phyloP scores from a whole-genome alignment of 1,140 invertebrate species.

The Maconellicoccus hirsutus region DNA sequence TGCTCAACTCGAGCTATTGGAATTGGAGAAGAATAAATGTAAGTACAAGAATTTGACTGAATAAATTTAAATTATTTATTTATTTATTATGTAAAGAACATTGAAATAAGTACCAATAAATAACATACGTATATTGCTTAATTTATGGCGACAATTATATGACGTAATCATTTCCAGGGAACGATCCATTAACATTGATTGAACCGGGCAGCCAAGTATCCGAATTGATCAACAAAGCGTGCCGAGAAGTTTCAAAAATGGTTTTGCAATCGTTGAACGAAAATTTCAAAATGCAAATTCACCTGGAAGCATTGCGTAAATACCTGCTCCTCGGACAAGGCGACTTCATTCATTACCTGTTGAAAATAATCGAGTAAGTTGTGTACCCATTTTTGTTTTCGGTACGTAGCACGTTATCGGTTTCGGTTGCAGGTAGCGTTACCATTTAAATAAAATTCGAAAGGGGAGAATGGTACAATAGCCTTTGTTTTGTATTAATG shows the following conservation, averaged over 20 bases:
- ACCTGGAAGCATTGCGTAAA: constrained; percentile 77
- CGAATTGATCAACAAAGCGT: constrained; percentile 66
- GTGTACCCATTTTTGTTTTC: not conserved
- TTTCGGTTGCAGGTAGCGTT: not conserved
- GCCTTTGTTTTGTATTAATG: too few species aligned
- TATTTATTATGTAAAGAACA: too few species aligned
- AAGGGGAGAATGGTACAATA: too few species aligned
- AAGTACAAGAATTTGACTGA: too few species aligned
- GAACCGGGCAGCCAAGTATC: constrained; percentile 62
- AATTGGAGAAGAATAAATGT: constrained; percentile 39
- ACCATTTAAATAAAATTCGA: too few species aligned
- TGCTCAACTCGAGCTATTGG: constrained; percentile 37
- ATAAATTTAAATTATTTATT: too few species aligned
- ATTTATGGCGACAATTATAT: constrained; percentile 30
- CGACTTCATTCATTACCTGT: constrained; percentile 85
- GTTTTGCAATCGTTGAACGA: constrained; percentile 74
- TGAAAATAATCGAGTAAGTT: constrained; percentile 78
- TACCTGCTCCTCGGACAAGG: constrained; percentile 90
- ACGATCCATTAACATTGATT: constrained; percentile 37
- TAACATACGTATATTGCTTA: too few species aligned
- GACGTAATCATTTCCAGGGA: constrained; percentile 36
- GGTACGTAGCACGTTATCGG: not conserved
- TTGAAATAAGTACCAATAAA: too few species aligned
- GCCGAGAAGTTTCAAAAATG: constrained; percentile 71
- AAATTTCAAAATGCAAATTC: constrained; percentile 79